Percentiles rank a stretch among this genome's conserved stretches.
Conservation (phyloP, 2,888 invertebrate species). For the Rotaria sp. region DNA sequence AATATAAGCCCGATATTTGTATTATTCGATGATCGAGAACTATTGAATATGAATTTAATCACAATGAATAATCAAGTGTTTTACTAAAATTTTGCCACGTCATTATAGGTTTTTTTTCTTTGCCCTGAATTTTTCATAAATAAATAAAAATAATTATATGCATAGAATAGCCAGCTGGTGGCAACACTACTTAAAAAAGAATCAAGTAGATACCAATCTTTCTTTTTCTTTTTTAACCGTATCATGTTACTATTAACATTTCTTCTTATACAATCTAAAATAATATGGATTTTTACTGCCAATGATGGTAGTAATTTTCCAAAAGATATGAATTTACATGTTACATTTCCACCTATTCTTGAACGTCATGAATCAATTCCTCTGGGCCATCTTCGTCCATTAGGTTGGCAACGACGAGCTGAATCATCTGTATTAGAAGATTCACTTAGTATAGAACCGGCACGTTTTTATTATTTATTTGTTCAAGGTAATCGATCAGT, state of each 20-base stretch:
- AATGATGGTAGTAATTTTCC: conserved; percentile 10
- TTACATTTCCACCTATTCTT: conserved; percentile 38
- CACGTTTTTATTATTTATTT: conserved; percentile 48
- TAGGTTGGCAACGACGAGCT: conserved; percentile 50
- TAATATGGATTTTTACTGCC: neutral
- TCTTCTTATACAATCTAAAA: neutral
- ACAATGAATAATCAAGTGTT: neutral
- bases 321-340: conserved; percentile 38
- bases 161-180: neutral
- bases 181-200: neutral
- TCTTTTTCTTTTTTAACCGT: neutral
- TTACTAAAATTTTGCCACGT: neutral
- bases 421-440: conserved; percentile 47
- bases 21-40: too few species aligned
- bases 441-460: conserved; percentile 45
- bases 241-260: neutral
- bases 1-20: too few species aligned
- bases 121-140: neutral
- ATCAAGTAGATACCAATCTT: neutral
- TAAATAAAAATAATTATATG: conserved; percentile 1
- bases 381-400: conserved; percentile 37
- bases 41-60: neutral
- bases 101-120: neutral
- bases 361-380: conserved; percentile 31
- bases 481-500: conserved; percentile 46